Evolutionary conservation across 2,888 invertebrate genomes (phyloP), one percentile per base, ranked within the genome.

Genomic region (Lochmaea capreae): DNA sequence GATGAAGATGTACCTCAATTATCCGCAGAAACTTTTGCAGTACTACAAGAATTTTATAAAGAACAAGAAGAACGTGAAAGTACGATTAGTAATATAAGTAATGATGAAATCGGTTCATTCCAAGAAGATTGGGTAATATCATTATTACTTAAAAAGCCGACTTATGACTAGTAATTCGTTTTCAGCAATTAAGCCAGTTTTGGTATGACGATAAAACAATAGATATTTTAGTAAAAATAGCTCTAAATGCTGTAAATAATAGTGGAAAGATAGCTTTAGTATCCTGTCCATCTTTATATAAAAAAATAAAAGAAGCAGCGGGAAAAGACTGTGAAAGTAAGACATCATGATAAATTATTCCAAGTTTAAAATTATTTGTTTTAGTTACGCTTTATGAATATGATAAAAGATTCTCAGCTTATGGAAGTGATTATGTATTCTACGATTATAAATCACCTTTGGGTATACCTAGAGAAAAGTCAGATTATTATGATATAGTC

Each of bases 101-200:
- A 76, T 57, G 86, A 86, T 67, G 87, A 88, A 79, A 88, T 90
- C 79, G 88, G 89, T 73, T 82, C 88, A 65, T 91, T 95, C 85
- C 92, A 93, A 78, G 96, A 96, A 87, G 91, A 96, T 86, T 96
- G 96, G 96, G 96, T 95, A 87, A 82, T 82, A 82, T 57, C 14
- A 79, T 77, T 16, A 39, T 39, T n/a, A 39, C 65, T 5, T 42
- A 18, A 65, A 61, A 46, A 49, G 11, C 3, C 9, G 8, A 54
- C 11, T 8, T 61, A 43, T 57, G 4, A 16, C 10, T 46, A 14
- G 39, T 11, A 46, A 65, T 16, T 57, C 65, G 3, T 54, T 81
- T 89, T 10, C 86, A 97, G 97, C 97, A 98, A 95, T 88, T 98
- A 57, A 97, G 97, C 84, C 98, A 98, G 87, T 98, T 99, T 89